Evolutionary conservation across 2,113 vertebrate species (phyloP).

Genomic region (Vulpes ferrilata): DNA sequence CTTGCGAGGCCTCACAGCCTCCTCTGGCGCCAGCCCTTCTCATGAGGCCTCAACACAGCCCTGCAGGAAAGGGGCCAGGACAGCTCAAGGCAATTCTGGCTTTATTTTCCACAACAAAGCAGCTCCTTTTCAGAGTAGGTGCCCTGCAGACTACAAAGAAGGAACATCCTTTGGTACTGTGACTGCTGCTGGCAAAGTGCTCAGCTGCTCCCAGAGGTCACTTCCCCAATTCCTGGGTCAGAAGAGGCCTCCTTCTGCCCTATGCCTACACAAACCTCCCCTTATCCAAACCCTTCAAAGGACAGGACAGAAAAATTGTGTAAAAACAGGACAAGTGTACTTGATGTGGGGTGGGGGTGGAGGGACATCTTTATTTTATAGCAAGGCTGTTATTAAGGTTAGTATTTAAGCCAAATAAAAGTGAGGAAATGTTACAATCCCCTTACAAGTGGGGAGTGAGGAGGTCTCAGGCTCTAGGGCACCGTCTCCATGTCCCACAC

Average conservation of each 20-base stretch:
- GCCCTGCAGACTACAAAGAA: background rate
- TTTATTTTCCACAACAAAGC: background rate
- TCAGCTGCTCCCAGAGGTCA: background rate
- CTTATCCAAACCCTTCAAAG: background rate
- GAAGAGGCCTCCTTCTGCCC: background rate
- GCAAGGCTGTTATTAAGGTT: background rate
- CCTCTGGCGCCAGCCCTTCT: background rate
- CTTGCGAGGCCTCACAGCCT: background rate
- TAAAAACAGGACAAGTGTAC: background rate
- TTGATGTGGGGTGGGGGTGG: background rate
- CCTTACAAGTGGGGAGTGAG: background rate
- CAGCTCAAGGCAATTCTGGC: background rate
- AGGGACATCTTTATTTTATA: background rate
- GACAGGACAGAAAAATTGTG: background rate
- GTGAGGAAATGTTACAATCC: background rate
- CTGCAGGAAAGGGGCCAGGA: background rate
- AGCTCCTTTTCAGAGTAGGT: background rate
- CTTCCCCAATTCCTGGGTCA: background rate
- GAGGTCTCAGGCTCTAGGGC: background rate
- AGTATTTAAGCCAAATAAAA: background rate
- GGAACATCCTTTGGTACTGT: background rate
- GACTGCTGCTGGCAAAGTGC: background rate
- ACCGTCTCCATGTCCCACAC: background rate
- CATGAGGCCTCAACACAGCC: background rate
- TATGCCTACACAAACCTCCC: background rate